Evolutionary conservation across 2,113 vertebrate species (phyloP).

Genomic region (Syngnathoides biaculeatus): DNA sequence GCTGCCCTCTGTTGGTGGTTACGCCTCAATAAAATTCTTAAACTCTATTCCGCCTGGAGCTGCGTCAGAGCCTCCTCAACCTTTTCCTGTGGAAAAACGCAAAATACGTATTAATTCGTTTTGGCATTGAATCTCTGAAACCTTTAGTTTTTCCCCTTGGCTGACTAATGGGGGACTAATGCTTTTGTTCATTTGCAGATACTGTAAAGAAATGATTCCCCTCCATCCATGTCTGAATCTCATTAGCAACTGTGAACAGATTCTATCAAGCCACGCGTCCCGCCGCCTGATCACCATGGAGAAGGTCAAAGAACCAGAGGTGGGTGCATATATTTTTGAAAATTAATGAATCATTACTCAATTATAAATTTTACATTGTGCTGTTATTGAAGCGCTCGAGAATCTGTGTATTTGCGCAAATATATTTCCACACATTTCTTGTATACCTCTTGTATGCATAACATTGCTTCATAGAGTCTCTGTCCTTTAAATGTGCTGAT

Average conservation of each 20-base stretch:
- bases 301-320: conserved; percentile 92
- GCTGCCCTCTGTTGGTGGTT: no score
- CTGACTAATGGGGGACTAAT: neutral
- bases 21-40: no score
- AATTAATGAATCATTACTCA: neutral
- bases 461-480: neutral
- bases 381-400: no score
- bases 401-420: neutral
- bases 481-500: neutral
- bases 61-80: no score
- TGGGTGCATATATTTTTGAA: conserved; percentile 40
- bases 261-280: conserved; percentile 91
- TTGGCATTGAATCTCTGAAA: neutral
- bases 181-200: conserved; percentile 70
- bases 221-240: conserved; percentile 87
- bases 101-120: no score
- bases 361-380: neutral
- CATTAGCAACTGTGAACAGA: conserved; percentile 95
- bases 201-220: conserved; percentile 86
- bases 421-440: neutral
- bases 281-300: conserved; percentile 95
- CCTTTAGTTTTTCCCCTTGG: neutral
- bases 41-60: no score
- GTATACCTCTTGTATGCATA: neutral
- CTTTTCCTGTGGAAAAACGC: no score